Evolutionary conservation across 2,888 invertebrate genomes (phyloP).

Genomic region (Ellobium chinense): DNA sequence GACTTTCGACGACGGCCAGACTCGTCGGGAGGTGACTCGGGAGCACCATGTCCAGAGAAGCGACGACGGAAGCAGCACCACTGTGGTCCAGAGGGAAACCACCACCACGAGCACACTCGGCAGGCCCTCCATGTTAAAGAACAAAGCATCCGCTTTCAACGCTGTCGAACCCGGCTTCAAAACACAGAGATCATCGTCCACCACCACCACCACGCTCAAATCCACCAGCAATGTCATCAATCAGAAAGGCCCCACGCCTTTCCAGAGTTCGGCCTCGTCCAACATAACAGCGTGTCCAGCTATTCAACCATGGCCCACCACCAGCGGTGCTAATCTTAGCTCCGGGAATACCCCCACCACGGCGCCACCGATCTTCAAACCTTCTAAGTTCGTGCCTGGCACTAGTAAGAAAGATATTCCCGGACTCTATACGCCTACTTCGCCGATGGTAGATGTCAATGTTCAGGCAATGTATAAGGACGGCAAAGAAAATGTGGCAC

Average conservation of each 20-base stretch:
- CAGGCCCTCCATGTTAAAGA: slow-evolving; percentile 18
- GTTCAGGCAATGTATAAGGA: slow-evolving; percentile 9
- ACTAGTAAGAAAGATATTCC: slow-evolving; percentile 31
- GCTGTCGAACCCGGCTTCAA: slow-evolving; percentile 8
- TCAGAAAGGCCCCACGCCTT: slow-evolving; percentile 27
- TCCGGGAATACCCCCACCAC: background rate
- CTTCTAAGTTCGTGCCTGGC: slow-evolving; percentile 36
- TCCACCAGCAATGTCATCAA: slow-evolving; percentile 12
- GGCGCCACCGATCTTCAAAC: slow-evolving; percentile 34
- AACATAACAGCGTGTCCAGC: background rate
- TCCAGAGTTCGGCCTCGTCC: background rate
- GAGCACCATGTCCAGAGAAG: slow-evolving; percentile 36
- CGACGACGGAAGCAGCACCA: slow-evolving; percentile 28
- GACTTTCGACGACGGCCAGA: slow-evolving; percentile 44
- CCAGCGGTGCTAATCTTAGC: slow-evolving; percentile 1
- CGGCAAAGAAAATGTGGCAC: slow-evolving; percentile 42
- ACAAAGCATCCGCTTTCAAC: slow-evolving; percentile 37
- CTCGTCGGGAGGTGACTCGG: slow-evolving; percentile 34
- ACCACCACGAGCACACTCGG: slow-evolving; percentile 10
- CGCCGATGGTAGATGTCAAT: slow-evolving; percentile 25
- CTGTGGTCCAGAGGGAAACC: slow-evolving; percentile 14
- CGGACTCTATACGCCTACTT: slow-evolving; percentile 20
- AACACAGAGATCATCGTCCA: background rate
- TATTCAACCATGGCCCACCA: background rate
- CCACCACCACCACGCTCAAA: slow-evolving; percentile 5